Evolutionary conservation across 2,797 vertebrate species (phyloP).

Genomic region (Phrynocephalus guinanensis): DNA sequence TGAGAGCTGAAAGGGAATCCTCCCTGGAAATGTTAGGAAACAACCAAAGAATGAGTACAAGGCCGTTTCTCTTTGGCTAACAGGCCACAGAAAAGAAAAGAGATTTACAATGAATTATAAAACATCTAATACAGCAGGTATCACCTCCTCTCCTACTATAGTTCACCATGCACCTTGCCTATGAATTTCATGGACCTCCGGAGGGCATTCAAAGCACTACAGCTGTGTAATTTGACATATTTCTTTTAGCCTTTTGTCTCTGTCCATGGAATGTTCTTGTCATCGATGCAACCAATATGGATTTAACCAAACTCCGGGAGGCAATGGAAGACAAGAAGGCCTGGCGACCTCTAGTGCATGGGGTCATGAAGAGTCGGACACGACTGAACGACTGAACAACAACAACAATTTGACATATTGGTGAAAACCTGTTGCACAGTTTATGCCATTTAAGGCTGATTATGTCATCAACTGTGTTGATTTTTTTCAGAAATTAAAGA

Average conservation of each 20-base stretch:
- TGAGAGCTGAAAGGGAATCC: conserved; percentile 92
- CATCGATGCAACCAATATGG: too few species aligned
- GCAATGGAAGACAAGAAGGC: too few species aligned
- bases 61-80: background rate
- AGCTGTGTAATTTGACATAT: background rate
- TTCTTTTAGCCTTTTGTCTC: too few species aligned
- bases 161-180: background rate
- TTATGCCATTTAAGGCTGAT: too few species aligned
- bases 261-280: too few species aligned
- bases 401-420: background rate
- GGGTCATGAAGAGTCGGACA: too few species aligned
- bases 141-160: background rate
- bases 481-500: too few species aligned
- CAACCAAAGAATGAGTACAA: background rate
- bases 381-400: too few species aligned
- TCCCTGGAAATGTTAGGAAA: conserved; percentile 79
- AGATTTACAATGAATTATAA: background rate
- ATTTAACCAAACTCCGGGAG: too few species aligned
- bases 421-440: too few species aligned
- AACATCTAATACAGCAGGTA: background rate
- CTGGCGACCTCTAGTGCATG: too few species aligned
- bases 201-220: background rate
- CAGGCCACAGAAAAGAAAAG: background rate
- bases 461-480: too few species aligned
- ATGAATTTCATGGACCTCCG: background rate